Base-by-base conservation (phyloP, 1,140 invertebrate genomes). In the Megathymus violae region DNA sequence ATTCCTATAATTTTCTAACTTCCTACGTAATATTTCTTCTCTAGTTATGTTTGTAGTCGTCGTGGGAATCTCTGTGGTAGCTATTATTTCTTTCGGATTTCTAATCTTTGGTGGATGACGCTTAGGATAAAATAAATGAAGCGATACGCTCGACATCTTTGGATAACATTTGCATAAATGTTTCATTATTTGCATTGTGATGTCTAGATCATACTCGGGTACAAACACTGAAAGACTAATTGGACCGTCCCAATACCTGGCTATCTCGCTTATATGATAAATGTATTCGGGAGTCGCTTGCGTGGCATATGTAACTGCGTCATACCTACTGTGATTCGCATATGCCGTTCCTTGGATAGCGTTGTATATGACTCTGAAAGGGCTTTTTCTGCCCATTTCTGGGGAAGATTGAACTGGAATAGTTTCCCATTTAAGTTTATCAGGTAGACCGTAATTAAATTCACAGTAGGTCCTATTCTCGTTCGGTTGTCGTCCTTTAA, bases 211-310 rank as follows among this genome's bases (percentile, higher is more conserved):
- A 58, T 92, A 91, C 51, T 93, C 92, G 0, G 95, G 95, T 11
- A 94, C 93, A 82, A 95, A 97, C 1, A 95, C 92, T 6, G 95
- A 92, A 0, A 97, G 85, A 69, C 95, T 96, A 3, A 96, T 91
- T 0, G 94, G 94, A 1, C 95, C 96, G 65, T 96, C 94, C 96
- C 95, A 95, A 68, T 92, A 79, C 71, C 83, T 91, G 1, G 93
- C 93, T n/a, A 96, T 92, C 81, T 95, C 94, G 6, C 93, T 92
- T 10, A 96, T 85, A 64, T 95, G 94, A 64, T 94, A 94, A 34
- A 96, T 87, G 85, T 95, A 95, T 78, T 96, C 95, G 0, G 94
- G 93, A 0, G 95, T 95, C 0, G 94, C 94, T 80, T 96, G 96
- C 1, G 95, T 96, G n/a, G 93, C 94, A 36, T 95, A 93, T 0